These are phyloP conservation scores for Armadillidium nasatum DNA, from an alignment of 1,140 invertebrate genomes.

Conservation along the genomic window DNA sequence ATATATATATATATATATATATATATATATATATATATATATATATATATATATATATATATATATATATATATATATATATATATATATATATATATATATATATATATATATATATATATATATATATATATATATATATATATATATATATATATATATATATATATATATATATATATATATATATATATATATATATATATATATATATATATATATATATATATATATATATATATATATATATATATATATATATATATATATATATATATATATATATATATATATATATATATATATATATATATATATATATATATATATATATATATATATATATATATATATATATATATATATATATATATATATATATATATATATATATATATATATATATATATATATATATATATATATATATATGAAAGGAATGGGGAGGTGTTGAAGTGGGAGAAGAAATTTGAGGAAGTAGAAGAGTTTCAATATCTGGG, in stretches of 20 bases:
- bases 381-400: constrained; percentile 21
- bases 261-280: background rate
- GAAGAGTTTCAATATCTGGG: too few species aligned
- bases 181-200: background rate
- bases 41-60: too few species aligned
- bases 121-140: too few species aligned
- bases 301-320: background rate
- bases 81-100: too few species aligned
- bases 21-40: too few species aligned
- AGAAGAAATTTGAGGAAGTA: too few species aligned
- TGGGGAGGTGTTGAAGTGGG: too few species aligned
- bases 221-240: constrained; percentile 20
- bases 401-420: constrained; percentile 12
- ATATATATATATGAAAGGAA: background rate
- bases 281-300: background rate
- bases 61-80: too few species aligned
- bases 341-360: constrained; percentile 1
- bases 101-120: too few species aligned
- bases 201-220: constrained; percentile 17
- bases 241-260: constrained; percentile 18
- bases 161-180: too few species aligned
- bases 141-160: too few species aligned
- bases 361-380: constrained; percentile 17
- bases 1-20: too few species aligned
- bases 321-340: background rate